These are phyloP conservation scores for Philopedon plagiatum DNA, from an alignment of 2,888 invertebrate species.

Conservation along the genomic window DNA sequence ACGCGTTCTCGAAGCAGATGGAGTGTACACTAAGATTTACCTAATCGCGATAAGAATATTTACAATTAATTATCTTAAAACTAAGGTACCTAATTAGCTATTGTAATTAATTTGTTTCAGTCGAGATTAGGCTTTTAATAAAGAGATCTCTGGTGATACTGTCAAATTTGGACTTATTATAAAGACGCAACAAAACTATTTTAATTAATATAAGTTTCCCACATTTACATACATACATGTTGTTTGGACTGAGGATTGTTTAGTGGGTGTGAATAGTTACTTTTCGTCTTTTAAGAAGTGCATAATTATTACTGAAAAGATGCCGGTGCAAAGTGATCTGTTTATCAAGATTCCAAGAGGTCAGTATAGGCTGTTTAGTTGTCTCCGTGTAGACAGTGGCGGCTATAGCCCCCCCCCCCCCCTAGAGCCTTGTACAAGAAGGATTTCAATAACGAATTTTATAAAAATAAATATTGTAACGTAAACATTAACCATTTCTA, in stretches of 20 bases:
- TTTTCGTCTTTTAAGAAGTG: neutral
- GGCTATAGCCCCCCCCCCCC: too few relatives aligned
- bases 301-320: constrained; percentile 1
- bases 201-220: neutral
- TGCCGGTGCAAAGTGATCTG: neutral
- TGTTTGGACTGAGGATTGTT: neutral
- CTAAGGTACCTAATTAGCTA: constrained; percentile 3
- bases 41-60: constrained; percentile 11
- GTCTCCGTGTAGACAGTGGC: too few relatives aligned
- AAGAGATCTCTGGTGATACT: constrained; percentile 3
- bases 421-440: too few relatives aligned
- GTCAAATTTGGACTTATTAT: neutral
- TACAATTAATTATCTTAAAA: constrained; percentile 11
- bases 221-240: neutral
- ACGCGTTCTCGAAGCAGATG: neutral
- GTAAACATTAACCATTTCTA: too few relatives aligned
- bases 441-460: too few relatives aligned
- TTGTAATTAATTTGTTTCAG: constrained; percentile 2
- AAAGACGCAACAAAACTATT: neutral
- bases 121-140: neutral
- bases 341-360: constrained; percentile 20
- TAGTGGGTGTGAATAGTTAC: neutral
- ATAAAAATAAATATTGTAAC: too few relatives aligned
- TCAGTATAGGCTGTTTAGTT: too few relatives aligned
- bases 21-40: constrained; percentile 18